These are phyloP conservation scores for Aphelinus certus DNA, from an alignment of 1,140 invertebrate species.

Conservation along the genomic window DNA sequence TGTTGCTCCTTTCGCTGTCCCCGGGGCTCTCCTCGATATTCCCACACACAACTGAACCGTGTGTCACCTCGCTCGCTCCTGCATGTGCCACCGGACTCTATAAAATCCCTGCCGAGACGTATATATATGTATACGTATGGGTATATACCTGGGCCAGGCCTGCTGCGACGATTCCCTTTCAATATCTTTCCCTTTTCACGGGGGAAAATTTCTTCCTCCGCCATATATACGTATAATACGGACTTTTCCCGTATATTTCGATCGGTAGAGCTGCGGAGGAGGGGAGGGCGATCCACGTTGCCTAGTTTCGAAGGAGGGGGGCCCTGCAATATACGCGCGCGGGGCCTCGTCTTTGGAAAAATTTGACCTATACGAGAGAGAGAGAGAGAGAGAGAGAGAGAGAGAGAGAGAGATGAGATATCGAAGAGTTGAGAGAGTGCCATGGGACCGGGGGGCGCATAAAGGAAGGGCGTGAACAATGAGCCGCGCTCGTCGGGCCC, in stretches of 20 bases:
- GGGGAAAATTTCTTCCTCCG: slow-evolving; percentile 10
- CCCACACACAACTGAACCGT: slow-evolving; percentile 26
- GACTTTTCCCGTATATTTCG: background rate
- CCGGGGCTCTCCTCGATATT: slow-evolving; percentile 29
- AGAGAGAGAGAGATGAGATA: background rate
- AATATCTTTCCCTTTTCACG: background rate
- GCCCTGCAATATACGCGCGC: background rate
- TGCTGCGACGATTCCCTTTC: slow-evolving; percentile 27
- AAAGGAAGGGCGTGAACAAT: slow-evolving; percentile 26
- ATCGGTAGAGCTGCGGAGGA: background rate
- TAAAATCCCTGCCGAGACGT: slow-evolving; percentile 21
- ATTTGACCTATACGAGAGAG: slow-evolving; percentile 6
- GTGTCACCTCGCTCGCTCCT: slow-evolving; percentile 16
- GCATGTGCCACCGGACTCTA: slow-evolving; percentile 19
- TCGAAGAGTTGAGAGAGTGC: slow-evolving; percentile 8
- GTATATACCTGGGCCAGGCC: slow-evolving; percentile 12
- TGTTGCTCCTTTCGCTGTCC: slow-evolving; percentile 33
- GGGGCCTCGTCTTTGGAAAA: background rate
- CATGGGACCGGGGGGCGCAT: background rate
- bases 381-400: too few relatives aligned
- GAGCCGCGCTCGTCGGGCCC: background rate
- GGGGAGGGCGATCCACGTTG: slow-evolving; percentile 7
- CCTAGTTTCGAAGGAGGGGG: background rate
- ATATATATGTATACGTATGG: too few relatives aligned
- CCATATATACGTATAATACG: background rate